Base-by-base conservation (phyloP, 2,888 invertebrate genomes). In the Molanna angustata region DNA sequence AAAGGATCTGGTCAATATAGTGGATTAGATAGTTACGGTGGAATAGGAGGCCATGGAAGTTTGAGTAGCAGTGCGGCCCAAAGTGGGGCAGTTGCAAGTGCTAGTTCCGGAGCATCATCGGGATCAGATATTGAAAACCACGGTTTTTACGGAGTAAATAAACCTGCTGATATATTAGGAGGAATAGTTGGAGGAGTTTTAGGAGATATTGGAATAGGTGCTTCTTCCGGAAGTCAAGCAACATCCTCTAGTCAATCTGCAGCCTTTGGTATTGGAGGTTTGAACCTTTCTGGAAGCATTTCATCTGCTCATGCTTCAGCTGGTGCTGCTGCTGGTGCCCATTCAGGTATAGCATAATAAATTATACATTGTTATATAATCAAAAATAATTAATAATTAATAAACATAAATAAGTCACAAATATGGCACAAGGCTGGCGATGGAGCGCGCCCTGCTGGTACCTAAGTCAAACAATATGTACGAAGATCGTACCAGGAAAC, bases 111-210 rank as follows among this genome's bases (percentile, higher is more conserved):
- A 42, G 3, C 42, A 20, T 39, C 14, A 7, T 27, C 27, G 18
- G 18, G 17, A 40, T 13, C 6, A 18, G 40, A 40, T 4, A 14
- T n/a, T n/a, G 16, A 17, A 4, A 37, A 14, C n/a, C 14, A 46
- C 13, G 19, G 13, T 18, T 19, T 19, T 14, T 35, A 35, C 4
- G 19, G 46, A 21, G 35, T 41, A 2, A 49, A 44, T 11, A 21
- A 22, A 9, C 39, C 16, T n/a, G 19, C 14, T n/a, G 21, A 39
- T 21, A 14, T 39, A 2, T 39, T 43, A 2, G 41, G 41, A 19
- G 49, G 41, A 11, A 31, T 43, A 6, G 27, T 46, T 37, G 44
- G 66, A 2, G 70, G 70, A n/a, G 31, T 53, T 16, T n/a, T 43
- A n/a, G 49, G 49, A 6, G 54, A 32, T 6, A 27, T 43, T n/a